These are phyloP conservation scores for Ophioninae sp. DNA, from an alignment of 2,888 invertebrate species.

Conservation along the genomic window DNA sequence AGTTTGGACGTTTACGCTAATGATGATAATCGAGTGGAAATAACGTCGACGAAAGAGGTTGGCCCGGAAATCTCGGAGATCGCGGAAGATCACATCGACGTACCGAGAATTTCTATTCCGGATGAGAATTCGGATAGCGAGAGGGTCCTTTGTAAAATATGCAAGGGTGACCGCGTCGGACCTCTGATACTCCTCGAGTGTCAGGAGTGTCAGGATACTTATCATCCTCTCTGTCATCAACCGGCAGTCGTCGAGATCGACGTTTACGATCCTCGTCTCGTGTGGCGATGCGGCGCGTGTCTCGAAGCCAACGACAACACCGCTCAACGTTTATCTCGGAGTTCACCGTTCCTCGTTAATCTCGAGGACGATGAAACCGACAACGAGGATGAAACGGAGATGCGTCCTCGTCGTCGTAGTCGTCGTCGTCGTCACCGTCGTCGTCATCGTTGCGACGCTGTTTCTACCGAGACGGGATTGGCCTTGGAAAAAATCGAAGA, in stretches of 20 bases:
- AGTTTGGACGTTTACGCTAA: not conserved
- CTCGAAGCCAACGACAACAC: slow-evolving; percentile 10
- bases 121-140: slow-evolving; percentile 72
- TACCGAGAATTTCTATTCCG: slow-evolving; percentile 76
- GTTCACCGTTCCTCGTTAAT: slow-evolving; percentile 10
- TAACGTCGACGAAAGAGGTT: not conserved
- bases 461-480: slow-evolving; percentile 7
- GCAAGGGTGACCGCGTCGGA: slow-evolving; percentile 73
- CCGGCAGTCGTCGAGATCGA: slow-evolving; percentile 71
- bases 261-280: slow-evolving; percentile 72
- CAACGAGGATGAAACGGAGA: not conserved
- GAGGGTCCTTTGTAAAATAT: slow-evolving; percentile 67
- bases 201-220: slow-evolving; percentile 74
- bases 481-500: slow-evolving; percentile 9
- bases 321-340: not conserved
- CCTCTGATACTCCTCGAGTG: slow-evolving; percentile 74
- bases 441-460: slow-evolving; percentile 6
- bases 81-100: slow-evolving; percentile 64
- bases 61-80: slow-evolving; percentile 17
- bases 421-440: too few relatives aligned
- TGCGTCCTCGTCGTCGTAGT: not conserved
- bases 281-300: slow-evolving; percentile 72
- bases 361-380: slow-evolving; percentile 13
- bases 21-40: slow-evolving; percentile 10
- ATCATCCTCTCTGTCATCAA: slow-evolving; percentile 75